These are phyloP conservation scores for Julus scanicus DNA, from an alignment of 2,888 invertebrate genomes.

Conservation along the genomic window DNA sequence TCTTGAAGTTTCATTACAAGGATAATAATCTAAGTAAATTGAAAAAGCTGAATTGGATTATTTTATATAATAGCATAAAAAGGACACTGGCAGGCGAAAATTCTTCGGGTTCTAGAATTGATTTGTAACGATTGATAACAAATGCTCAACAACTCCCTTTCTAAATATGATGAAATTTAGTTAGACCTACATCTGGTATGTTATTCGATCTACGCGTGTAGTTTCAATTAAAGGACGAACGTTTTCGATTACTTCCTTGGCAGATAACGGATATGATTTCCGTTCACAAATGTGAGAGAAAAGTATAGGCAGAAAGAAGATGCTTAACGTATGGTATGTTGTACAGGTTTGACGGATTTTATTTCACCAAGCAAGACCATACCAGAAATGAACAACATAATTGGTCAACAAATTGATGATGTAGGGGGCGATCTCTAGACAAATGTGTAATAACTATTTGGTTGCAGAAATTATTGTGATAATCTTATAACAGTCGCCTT, in stretches of 20 bases:
- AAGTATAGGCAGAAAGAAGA: neutral
- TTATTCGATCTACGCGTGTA: neutral
- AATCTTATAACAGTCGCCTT: too few relatives aligned
- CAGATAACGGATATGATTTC: conserved; percentile 20
- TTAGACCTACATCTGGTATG: conserved; percentile 3
- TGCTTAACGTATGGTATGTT: neutral
- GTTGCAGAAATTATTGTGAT: too few relatives aligned
- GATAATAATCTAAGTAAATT: conserved; percentile 44
- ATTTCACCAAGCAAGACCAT: neutral
- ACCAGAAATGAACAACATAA: neutral
- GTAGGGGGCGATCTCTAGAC: neutral
- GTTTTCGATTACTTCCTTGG: conserved; percentile 8
- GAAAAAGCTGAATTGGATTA: conserved; percentile 34
- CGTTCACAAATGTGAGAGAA: neutral
- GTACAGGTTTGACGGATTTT: neutral
- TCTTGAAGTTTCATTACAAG: neutral
- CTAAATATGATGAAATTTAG: conserved; percentile 25
- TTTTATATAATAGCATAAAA: neutral
- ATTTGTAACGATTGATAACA: conserved; percentile 8
- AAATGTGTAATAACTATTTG: too few relatives aligned
- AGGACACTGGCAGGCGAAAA: neutral
- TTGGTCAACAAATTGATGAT: neutral
- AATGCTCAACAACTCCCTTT: conserved; percentile 1
- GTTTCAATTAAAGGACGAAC: conserved; percentile 45
- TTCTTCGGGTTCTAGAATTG: neutral